Base-by-base conservation (phyloP, 1,140 invertebrate genomes). In the Plutomurus gul region DNA sequence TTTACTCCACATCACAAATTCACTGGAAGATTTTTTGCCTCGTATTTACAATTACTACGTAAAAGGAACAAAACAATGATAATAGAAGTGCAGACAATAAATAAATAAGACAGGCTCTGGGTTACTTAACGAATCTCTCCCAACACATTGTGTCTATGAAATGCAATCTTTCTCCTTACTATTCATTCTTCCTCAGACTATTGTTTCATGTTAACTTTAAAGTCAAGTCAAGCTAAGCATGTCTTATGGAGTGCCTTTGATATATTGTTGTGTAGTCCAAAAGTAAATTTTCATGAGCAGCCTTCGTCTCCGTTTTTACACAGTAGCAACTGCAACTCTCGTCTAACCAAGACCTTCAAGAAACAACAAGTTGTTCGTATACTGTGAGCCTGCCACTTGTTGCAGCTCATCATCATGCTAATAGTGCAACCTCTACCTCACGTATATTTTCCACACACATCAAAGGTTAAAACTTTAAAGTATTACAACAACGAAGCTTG, bases 71-170 rank as follows among this genome's bases (percentile, higher is more conserved):
- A 65, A 65, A 65, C 56, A 65, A 65, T 65, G 56, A 65, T 65
- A 65, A 16, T 11, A 65, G 56, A 65, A 65, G 56, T 65, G 56
- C 56, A 65, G 56, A 65, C 56, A 65, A 65, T 65, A 65, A 65
- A 65, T 65, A 65, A 65, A 65, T 65, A 65, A 65, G 56, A 65
- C 56, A 65, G 56, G 56, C 56, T 65, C 56, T 65, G 30, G 56
- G 27, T 65, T n/a, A 65, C 56, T 65, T 33, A 56, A 56, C 30
- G 30, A 65, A 36, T 65, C 27, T 56, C 16, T 65, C 27, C 27
- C 8, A 33, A 65, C 22, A 65, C 30, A 20, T 36, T 65, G 56
- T 4, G 7, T 65, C 30, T 43, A 43, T 16, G 16, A 6, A 51
- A 5, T 51, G 47, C 10, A 22, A 51, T 22, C 7, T 51, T 22